A percentile compares a stretch with the other conserved stretches of the same genome.
phyloP scores from a whole-genome alignment of 2,888 invertebrate species.

The Pardosa pseudoannulata region DNA sequence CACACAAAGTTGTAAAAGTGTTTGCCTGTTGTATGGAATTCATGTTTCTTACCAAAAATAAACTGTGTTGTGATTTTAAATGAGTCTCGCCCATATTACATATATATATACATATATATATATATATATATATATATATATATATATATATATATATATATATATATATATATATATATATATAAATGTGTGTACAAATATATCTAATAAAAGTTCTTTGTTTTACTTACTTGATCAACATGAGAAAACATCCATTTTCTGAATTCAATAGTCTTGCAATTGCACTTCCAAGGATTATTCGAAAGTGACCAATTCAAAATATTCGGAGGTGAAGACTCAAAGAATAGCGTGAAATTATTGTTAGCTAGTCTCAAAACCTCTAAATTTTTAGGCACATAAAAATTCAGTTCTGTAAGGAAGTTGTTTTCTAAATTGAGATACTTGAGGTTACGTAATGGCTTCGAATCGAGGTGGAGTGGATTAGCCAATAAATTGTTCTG shows the following conservation, averaged over 20 bases:
- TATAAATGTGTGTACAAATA: too few relatives aligned
- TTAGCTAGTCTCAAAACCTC: neutral
- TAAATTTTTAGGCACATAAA: neutral
- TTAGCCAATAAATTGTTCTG: neutral
- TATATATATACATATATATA: too few relatives aligned
- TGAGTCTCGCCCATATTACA: too few relatives aligned
- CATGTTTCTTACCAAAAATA: too few relatives aligned
- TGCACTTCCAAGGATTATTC: constrained; percentile 5
- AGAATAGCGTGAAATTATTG: neutral
- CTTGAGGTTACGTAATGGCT: neutral
- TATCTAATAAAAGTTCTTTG: too few relatives aligned
- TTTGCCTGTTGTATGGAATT: too few relatives aligned
- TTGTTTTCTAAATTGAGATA: neutral
- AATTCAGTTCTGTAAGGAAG: neutral
- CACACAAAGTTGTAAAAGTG: too few relatives aligned
- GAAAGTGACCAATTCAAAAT: neutral
- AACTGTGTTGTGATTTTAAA: too few relatives aligned
- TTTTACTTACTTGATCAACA: too few relatives aligned
- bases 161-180: too few relatives aligned
- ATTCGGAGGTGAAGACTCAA: neutral
- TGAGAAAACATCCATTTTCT: neutral
- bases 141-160: too few relatives aligned
- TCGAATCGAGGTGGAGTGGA: neutral
- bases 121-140: too few relatives aligned
- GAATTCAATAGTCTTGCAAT: neutral